These are phyloP conservation scores for Myotis lucifugus DNA, from an alignment of 2,113 vertebrate species.

Conservation along the genomic window DNA sequence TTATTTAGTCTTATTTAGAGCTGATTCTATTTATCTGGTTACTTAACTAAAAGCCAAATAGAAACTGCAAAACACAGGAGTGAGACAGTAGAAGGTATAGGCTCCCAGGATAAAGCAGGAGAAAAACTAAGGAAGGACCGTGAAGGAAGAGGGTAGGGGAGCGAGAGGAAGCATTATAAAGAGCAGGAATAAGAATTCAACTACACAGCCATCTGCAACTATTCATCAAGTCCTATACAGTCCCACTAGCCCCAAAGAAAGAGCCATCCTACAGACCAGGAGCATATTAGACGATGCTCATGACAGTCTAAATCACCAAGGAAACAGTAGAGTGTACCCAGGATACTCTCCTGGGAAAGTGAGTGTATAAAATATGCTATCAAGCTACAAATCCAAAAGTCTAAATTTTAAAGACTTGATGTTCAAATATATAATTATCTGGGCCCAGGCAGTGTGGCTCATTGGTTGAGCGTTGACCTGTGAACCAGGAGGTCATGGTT, in stretches of 20 bases:
- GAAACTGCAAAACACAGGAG: background rate
- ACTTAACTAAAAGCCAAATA: slow-evolving; percentile 6
- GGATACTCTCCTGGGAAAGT: background rate
- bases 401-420: background rate
- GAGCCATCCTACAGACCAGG: background rate
- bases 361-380: background rate
- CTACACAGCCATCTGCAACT: background rate
- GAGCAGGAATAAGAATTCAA: background rate
- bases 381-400: background rate
- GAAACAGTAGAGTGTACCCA: background rate
- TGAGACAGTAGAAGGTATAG: background rate
- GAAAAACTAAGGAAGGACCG: background rate
- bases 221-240: too few relatives aligned
- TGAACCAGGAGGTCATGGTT: too few relatives aligned
- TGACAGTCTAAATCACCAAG: background rate
- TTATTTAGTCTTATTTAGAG: background rate
- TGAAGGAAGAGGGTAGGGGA: background rate
- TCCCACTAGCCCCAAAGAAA: background rate
- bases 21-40: background rate
- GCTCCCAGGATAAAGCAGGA: background rate
- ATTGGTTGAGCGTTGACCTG: too few relatives aligned
- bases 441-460: too few relatives aligned
- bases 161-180: background rate
- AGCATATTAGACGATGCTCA: background rate
- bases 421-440: background rate